Evolutionary conservation across 2,797 vertebrate species (phyloP), one percentile per base, ranked within the genome.

Genomic region (Phataginus tricuspis): DNA sequence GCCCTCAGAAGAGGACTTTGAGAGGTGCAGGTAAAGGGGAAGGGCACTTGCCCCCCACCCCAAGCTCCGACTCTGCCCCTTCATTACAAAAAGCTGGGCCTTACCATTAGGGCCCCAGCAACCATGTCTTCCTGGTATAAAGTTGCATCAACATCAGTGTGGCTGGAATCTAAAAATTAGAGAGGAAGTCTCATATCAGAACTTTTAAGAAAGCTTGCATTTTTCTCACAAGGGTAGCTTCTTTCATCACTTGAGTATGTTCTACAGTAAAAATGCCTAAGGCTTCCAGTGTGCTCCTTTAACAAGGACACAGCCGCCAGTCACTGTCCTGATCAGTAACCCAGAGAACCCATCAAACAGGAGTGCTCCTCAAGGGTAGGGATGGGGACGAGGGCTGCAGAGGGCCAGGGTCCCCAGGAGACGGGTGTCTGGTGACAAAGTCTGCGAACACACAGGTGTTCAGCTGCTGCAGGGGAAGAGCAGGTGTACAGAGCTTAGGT

Each of bases 41-140:
- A 0, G 12, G 16, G 23, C 13, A 2, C 16, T 3, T 0, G 13
- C 1, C 6, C 31, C 45, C 74, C 2, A 11, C 31, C 45, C 74
- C 3, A 2, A 7, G 25, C 8, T 29, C 37, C 0, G 1, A 1
- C 34, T 4, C 9, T 0, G 5, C 11, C 27, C 68, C 42, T 10
- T 5, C 2, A 1, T 37, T 1, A 27, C 16, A 1, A 29, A 29
- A 37, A 42, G 34, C 11, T 25, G 13, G 25, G 12, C 13, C 96
- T 96, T 68, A 97, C 96, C 63, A 0, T 9, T 1, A 74, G 21
- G 77, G 21, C 4, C 10, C 42, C 25, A 2, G 90, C 61, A 1
- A n/a, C 23, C 4, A 11, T 1, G 0, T 82, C 59, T 7, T 71
- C 69, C 3, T n/a, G 34, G 7, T 64, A 85, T 10, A 5, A 57